phyloP scores from a whole-genome alignment of 2,888 invertebrate species.

The Lochmaea capreae region DNA sequence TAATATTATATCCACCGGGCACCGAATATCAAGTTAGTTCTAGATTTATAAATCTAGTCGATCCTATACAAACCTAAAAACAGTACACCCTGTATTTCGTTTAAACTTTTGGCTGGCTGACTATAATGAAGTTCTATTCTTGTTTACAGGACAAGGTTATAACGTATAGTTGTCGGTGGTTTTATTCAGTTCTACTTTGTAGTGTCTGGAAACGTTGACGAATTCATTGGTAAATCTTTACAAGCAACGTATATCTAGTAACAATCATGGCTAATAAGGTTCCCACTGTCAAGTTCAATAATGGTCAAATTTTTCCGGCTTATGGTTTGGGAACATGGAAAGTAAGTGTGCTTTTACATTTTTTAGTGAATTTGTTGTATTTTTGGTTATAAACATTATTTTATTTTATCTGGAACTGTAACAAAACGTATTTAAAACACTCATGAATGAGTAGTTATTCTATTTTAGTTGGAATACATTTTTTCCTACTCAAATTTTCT shows the following conservation, averaged over 20 bases:
- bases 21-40: background rate
- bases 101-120: background rate
- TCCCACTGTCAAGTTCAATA: constrained; percentile 66
- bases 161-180: background rate
- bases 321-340: constrained; percentile 77
- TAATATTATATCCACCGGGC: too few relatives aligned
- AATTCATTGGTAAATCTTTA: background rate
- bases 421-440: too few relatives aligned
- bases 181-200: constrained; percentile 3
- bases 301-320: constrained; percentile 71
- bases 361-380: background rate
- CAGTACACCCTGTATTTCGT: background rate
- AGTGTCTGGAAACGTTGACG: background rate
- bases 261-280: constrained; percentile 45
- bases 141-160: background rate
- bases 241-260: background rate
- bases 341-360: constrained; percentile 61
- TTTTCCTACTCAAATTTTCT: too few relatives aligned
- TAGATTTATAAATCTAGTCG: background rate
- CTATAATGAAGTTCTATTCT: background rate
- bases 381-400: too few relatives aligned
- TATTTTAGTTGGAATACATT: too few relatives aligned
- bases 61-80: background rate
- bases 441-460: too few relatives aligned
- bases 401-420: too few relatives aligned